Percentiles rank a stretch among this genome's conserved stretches.
Conservation (phyloP, 2,888 invertebrate genomes). For the Stenodera caucasica region DNA sequence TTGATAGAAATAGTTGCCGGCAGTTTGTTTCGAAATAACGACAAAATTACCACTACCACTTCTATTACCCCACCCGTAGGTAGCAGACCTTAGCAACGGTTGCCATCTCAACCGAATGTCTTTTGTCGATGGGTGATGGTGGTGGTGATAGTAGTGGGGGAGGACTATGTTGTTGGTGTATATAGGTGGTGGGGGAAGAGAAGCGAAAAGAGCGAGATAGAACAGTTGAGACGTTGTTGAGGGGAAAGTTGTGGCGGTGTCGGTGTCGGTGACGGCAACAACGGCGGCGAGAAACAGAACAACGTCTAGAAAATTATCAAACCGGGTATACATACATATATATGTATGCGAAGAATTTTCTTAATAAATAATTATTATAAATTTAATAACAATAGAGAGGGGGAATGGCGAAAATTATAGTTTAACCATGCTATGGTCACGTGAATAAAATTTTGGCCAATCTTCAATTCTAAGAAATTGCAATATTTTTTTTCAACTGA, state of each 20-base stretch:
- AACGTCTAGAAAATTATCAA: conserved; percentile 1
- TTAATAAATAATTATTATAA: not conserved
- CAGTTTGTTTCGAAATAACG: conserved; percentile 13
- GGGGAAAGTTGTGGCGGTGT: not conserved
- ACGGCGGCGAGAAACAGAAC: not conserved
- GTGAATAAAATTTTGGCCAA: not conserved
- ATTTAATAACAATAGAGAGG: not conserved
- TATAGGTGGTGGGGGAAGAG: conserved; percentile 12
- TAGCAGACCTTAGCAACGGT: conserved; percentile 47
- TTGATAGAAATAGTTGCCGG: conserved; percentile 23
- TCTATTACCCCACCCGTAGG: conserved; percentile 35
- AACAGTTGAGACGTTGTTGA: too few relatives aligned
- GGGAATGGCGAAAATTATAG: not conserved
- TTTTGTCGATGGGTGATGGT: conserved; percentile 26
- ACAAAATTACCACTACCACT: conserved; percentile 15
- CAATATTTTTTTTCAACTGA: not conserved
- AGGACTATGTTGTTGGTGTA: too few relatives aligned
- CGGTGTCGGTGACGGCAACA: conserved; percentile 5
- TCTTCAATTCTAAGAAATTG: not conserved
- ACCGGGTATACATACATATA: too few relatives aligned
- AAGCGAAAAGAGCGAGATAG: conserved; percentile 16
- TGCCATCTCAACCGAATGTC: conserved; percentile 46
- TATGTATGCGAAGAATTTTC: not conserved
- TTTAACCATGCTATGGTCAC: not conserved
- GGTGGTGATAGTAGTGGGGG: not conserved